Evolutionary conservation across 2,113 vertebrate genomes (phyloP), one percentile per base, ranked within the genome.

Genomic region (Myodes glareolus): DNA sequence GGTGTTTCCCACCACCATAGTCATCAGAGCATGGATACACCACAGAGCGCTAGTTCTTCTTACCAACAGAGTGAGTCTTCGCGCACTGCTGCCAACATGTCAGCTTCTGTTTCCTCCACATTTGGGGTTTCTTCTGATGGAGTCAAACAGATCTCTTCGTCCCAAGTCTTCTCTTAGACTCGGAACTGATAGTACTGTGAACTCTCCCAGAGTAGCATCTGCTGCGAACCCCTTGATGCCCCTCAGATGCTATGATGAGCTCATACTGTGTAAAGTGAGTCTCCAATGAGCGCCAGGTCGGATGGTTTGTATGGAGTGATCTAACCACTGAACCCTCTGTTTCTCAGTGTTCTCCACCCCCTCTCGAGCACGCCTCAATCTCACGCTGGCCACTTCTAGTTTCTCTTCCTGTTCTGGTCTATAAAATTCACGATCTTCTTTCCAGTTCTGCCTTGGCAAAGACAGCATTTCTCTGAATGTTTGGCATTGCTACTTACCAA

Each of bases 1-100:
- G 1, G 7, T 25, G 7, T 75, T 33, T 27, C 9, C 63, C 65
- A 47, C 8, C 39, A 25, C 61, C 50, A 0, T 73, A 42, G 17
- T 50, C 21, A 12, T 3, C 39, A 47, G 58, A 14, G 36, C n/a
- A 19, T 23, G n/a, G 0, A 23, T 3, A 33, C 2, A 0, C 23
- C 23, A 58, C 7, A 3, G 33, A 42, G 42, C 31, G 19, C 8
- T 21, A 2, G 16, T 4, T 77, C 42, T 88, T 84, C 29, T 72
- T 19, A 13, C 33, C 5, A 23, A 0, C 8, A 61, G 21, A 85
- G 25, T 17, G 21, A 85, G 25, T 17, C 10, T 16, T 36, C 31
- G 5, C 4, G 39, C 29, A 13, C 5, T 73, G 0, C 27, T 14
- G 4, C 7, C 47, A 25, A n/a, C 33, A 4, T 5, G 23, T 47